phyloP scores from a whole-genome alignment of 2,113 vertebrate species.

The Panurus biarmicus region DNA sequence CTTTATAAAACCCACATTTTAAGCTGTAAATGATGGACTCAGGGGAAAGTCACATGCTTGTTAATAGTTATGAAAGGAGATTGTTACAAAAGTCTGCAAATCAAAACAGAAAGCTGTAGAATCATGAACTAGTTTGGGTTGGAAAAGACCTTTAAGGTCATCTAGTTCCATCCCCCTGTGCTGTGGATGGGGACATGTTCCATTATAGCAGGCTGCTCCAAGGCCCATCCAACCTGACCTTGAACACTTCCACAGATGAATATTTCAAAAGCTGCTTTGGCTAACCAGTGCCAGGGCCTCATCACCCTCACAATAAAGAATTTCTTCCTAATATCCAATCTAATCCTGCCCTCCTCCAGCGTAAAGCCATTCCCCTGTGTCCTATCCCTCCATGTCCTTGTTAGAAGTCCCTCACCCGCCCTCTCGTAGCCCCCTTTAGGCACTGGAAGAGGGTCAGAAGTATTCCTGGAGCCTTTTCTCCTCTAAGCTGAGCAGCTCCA shows the following conservation, averaged over 20 bases:
- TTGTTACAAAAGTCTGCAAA: not conserved
- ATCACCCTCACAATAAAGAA: not conserved
- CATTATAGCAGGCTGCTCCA: not conserved
- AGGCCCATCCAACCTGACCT: not conserved
- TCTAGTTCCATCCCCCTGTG: rapidly evolving
- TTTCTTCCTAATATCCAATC: not conserved
- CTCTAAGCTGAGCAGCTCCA: not conserved
- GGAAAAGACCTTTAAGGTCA: not conserved
- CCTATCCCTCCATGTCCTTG: too few relatives aligned
- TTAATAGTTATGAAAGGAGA: not conserved
- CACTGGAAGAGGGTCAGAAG: not conserved
- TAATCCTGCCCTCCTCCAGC: too few relatives aligned
- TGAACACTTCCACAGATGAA: not conserved
- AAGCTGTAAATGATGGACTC: not conserved
- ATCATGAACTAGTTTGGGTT: not conserved
- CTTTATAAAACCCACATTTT: not conserved
- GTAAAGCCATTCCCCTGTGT: not conserved
- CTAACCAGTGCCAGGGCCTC: not conserved
- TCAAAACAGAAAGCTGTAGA: not conserved
- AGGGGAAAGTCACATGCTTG: not conserved
- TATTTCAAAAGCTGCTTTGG: not conserved
- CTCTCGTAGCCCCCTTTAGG: rapidly evolving
- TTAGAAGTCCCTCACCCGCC: not conserved
- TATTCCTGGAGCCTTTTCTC: not conserved
- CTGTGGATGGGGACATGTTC: not conserved